phyloP scores from a whole-genome alignment of 2,797 vertebrate genomes.

The Oryzias dopingdopingensis region DNA sequence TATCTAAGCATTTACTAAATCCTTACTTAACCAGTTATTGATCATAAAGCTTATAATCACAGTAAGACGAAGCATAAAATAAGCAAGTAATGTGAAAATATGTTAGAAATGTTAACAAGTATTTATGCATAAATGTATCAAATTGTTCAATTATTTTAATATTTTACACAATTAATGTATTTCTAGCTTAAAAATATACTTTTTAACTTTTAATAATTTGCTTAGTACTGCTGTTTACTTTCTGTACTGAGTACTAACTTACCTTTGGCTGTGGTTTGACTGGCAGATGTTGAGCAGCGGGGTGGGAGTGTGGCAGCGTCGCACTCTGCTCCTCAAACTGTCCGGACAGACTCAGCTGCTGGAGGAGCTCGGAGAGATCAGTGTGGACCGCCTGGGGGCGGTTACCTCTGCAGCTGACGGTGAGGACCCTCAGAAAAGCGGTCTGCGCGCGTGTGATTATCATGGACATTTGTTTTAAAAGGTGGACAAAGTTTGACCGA shows the following conservation, averaged over 20 bases:
- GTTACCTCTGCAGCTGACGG: slow-evolving; percentile 85
- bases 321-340: slow-evolving; percentile 85
- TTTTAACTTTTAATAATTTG: too few species aligned
- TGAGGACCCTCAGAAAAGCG: slow-evolving; percentile 52
- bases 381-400: slow-evolving; percentile 82
- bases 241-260: not conserved
- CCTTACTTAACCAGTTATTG: too few species aligned
- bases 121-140: too few species aligned
- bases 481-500: slow-evolving; percentile 7
- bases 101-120: too few species aligned
- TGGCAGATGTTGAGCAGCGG: slow-evolving; percentile 84
- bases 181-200: too few species aligned
- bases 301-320: slow-evolving; percentile 79
- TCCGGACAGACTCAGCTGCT: slow-evolving; percentile 85
- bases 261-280: slow-evolving; percentile 22
- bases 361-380: slow-evolving; percentile 87
- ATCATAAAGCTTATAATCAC: too few species aligned
- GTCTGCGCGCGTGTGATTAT: not conserved
- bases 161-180: too few species aligned
- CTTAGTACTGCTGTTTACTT: too few species aligned
- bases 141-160: too few species aligned
- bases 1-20: too few species aligned
- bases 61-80: too few species aligned
- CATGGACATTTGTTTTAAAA: not conserved
- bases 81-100: too few species aligned